Percentiles rank a stretch among this genome's conserved stretches.
Conservation (phyloP, 1,140 invertebrate species). For the Anoplophora glabripennis region DNA sequence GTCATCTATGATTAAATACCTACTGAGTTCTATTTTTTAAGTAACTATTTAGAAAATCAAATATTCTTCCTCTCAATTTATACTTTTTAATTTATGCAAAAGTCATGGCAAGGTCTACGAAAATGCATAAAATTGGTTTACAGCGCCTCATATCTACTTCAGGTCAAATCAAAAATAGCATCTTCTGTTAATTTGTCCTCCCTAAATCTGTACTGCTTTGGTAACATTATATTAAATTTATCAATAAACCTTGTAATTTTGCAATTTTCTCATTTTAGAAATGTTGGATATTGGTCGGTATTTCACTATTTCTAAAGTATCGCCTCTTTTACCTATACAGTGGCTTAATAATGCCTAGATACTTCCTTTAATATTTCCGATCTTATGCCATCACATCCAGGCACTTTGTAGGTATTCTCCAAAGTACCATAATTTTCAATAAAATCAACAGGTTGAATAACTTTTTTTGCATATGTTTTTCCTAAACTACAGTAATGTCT, state of each 20-base stretch:
- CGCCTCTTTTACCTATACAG: slow-evolving; percentile 27
- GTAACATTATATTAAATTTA: not conserved
- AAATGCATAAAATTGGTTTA: not conserved
- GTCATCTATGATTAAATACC: not conserved
- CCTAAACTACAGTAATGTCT: too few species aligned
- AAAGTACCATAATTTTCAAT: too few species aligned
- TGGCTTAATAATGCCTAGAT: slow-evolving; percentile 24
- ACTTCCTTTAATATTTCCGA: slow-evolving; percentile 19
- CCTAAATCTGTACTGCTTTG: not conserved
- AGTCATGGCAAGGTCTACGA: not conserved
- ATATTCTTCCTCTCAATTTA: not conserved
- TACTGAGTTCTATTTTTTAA: not conserved
- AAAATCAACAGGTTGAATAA: too few species aligned
- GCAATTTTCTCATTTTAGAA: slow-evolving; percentile 31
- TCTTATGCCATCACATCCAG: slow-evolving; percentile 12
- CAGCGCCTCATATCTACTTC: not conserved
- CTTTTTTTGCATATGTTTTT: too few species aligned
- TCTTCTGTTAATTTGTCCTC: slow-evolving; percentile 1
- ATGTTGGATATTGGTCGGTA: slow-evolving; percentile 33
- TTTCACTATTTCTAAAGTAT: slow-evolving; percentile 19
- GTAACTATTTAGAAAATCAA: not conserved
- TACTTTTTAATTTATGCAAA: not conserved
- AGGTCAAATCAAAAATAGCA: not conserved
- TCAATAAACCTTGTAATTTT: too few species aligned
- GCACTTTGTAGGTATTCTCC: not conserved